These are phyloP conservation scores for Hephaestus fuliginosus DNA, from an alignment of 2,797 vertebrate species.

Conservation along the genomic window DNA sequence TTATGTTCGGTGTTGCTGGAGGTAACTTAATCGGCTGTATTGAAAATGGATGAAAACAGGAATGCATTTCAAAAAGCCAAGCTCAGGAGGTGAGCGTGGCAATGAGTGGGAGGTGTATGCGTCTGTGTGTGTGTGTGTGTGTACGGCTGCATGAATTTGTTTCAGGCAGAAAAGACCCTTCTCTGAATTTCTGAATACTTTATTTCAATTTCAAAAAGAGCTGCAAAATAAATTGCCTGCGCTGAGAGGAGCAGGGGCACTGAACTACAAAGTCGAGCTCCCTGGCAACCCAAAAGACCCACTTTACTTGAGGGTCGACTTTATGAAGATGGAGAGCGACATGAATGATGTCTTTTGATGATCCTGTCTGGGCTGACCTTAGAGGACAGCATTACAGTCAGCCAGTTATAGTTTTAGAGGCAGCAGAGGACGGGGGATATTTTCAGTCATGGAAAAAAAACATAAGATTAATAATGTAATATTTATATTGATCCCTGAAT, in stretches of 20 bases:
- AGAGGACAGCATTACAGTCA: not conserved
- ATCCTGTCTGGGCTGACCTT: slow-evolving; percentile 45
- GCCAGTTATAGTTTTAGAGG: not conserved
- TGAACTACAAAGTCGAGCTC: slow-evolving; percentile 71
- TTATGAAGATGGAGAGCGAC: slow-evolving; percentile 46
- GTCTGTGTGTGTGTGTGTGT: not conserved
- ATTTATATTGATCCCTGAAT: slow-evolving; percentile 26
- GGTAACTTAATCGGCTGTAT: slow-evolving; percentile 23
- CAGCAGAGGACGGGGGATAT: slow-evolving; percentile 9
- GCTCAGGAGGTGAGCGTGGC: slow-evolving; percentile 28
- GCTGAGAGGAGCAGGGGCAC: slow-evolving; percentile 40
- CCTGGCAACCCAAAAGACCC: slow-evolving; percentile 66
- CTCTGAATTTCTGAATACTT: slow-evolving; percentile 69
- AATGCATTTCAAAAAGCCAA: slow-evolving; percentile 23
- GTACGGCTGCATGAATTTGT: slow-evolving; percentile 38
- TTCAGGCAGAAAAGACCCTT: slow-evolving; percentile 39
- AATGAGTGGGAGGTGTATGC: slow-evolving; percentile 10
- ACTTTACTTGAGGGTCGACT: slow-evolving; percentile 49
- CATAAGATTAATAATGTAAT: slow-evolving; percentile 27
- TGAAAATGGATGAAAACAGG: slow-evolving; percentile 17
- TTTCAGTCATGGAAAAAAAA: slow-evolving; percentile 22
- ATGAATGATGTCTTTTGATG: slow-evolving; percentile 54
- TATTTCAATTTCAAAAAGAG: slow-evolving; percentile 80
- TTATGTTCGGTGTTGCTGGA: slow-evolving; percentile 13
- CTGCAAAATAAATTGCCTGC: slow-evolving; percentile 67